A percentile compares a stretch with the other conserved stretches of the same genome.
phyloP scores from a whole-genome alignment of 2,113 vertebrate species.

The Chloroceryle aenea region DNA sequence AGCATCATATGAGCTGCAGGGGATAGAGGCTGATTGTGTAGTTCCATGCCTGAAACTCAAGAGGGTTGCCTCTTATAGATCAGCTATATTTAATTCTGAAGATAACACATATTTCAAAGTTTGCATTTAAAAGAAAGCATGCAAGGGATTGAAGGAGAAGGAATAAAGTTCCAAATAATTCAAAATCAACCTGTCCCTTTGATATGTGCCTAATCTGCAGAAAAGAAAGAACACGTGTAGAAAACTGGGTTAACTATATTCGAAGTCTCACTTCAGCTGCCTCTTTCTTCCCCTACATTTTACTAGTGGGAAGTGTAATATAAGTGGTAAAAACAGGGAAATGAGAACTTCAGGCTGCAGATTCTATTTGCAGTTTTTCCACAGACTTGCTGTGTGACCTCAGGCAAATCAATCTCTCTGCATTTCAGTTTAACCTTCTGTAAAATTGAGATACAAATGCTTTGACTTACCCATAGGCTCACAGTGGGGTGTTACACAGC shows the following conservation, averaged over 20 bases:
- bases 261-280: not conserved
- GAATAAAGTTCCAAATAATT: not conserved
- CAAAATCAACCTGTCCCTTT: not conserved
- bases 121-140: not conserved
- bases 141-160: not conserved
- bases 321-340: conserved; percentile 41
- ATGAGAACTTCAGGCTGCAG: conserved; percentile 26
- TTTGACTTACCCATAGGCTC: conserved; percentile 40
- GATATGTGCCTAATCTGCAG: not conserved
- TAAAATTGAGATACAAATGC: conserved; percentile 43
- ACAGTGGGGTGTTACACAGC: not conserved
- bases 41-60: not conserved
- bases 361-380: conserved; percentile 54
- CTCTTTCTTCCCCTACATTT: conserved; percentile 20
- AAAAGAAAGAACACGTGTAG: not conserved
- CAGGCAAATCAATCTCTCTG: conserved; percentile 49
- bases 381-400: conserved; percentile 42
- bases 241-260: conserved; percentile 49
- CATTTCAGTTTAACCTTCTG: conserved; percentile 51
- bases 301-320: conserved; percentile 37
- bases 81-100: not conserved
- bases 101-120: not conserved
- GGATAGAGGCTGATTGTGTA: not conserved
- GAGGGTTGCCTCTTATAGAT: not conserved
- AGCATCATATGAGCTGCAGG: not conserved